These are phyloP conservation scores for Morpho achilles DNA, from an alignment of 2,888 invertebrate genomes.

Conservation along the genomic window DNA sequence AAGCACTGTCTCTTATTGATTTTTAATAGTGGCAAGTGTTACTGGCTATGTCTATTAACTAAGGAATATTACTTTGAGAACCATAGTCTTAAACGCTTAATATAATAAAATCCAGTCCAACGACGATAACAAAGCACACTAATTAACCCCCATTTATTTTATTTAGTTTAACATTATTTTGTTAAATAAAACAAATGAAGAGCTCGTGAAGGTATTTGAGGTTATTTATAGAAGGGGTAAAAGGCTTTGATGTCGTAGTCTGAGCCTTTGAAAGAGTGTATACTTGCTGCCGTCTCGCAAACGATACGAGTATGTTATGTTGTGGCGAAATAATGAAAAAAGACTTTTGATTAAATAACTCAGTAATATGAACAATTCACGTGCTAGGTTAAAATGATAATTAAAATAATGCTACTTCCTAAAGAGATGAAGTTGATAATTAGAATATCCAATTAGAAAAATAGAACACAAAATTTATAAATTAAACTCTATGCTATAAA, in stretches of 20 bases:
- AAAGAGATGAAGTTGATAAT: too few relatives aligned
- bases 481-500: too few relatives aligned
- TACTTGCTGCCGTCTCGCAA: constrained; percentile 7
- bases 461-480: too few relatives aligned
- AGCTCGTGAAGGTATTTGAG: constrained; percentile 23
- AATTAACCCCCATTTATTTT: constrained; percentile 21
- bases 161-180: constrained; percentile 27
- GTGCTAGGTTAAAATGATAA: too few relatives aligned
- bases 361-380: too few relatives aligned
- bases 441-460: too few relatives aligned
- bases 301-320: constrained; percentile 5
- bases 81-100: background rate
- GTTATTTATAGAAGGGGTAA: constrained; percentile 18
- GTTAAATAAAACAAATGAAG: constrained; percentile 26
- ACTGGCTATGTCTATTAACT: too few relatives aligned
- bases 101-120: constrained; percentile 16
- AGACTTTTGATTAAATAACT: too few relatives aligned
- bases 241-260: constrained; percentile 21
- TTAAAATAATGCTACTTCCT: too few relatives aligned
- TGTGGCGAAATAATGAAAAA: too few relatives aligned
- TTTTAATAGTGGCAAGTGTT: too few relatives aligned
- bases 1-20: too few relatives aligned
- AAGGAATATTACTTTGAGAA: constrained; percentile 4
- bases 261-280: constrained; percentile 18
- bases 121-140: constrained; percentile 15